Percentiles rank a stretch among this genome's conserved stretches.
Evolutionary conservation across 2,113 vertebrate species (phyloP).

Genomic region (Corythoichthys haematopterus): DNA sequence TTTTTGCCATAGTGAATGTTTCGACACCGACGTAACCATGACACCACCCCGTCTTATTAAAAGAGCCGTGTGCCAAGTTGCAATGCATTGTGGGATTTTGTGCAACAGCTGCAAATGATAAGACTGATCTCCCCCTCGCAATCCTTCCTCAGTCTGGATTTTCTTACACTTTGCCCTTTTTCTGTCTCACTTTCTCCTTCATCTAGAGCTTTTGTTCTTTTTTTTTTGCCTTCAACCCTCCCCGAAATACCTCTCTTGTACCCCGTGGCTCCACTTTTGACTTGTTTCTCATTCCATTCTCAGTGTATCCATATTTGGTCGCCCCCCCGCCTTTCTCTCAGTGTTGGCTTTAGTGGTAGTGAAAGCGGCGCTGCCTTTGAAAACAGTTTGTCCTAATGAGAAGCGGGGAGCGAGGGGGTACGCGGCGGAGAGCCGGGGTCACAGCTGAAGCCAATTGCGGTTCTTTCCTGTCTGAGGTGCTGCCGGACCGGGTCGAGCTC

Average conservation of each 20-base stretch:
- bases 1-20: constrained; percentile 55
- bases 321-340: neutral
- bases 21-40: constrained; percentile 66
- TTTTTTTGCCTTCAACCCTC: neutral
- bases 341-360: constrained; percentile 69
- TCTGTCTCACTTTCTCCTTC: constrained; percentile 48
- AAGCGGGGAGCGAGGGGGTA: constrained; percentile 18
- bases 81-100: constrained; percentile 63
- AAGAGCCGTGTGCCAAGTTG: constrained; percentile 55
- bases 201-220: constrained; percentile 62
- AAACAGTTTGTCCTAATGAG: constrained; percentile 78
- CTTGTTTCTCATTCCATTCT: constrained; percentile 45
- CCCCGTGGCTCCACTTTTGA: constrained; percentile 37
- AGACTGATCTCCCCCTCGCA: constrained; percentile 16
- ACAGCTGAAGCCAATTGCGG: constrained; percentile 75
- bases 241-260: constrained; percentile 32
- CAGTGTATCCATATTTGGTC: constrained; percentile 26
- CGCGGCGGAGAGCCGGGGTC: constrained; percentile 38
- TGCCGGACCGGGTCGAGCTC: constrained; percentile 63
- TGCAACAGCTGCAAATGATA: constrained; percentile 71
- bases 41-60: constrained; percentile 59
- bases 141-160: constrained; percentile 41
- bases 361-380: constrained; percentile 73
- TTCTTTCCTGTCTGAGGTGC: constrained; percentile 73
- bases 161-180: constrained; percentile 53